Base-by-base conservation (phyloP, 53 echinoderm and acorn worm genomes). In the Pentamera pediparva region DNA sequence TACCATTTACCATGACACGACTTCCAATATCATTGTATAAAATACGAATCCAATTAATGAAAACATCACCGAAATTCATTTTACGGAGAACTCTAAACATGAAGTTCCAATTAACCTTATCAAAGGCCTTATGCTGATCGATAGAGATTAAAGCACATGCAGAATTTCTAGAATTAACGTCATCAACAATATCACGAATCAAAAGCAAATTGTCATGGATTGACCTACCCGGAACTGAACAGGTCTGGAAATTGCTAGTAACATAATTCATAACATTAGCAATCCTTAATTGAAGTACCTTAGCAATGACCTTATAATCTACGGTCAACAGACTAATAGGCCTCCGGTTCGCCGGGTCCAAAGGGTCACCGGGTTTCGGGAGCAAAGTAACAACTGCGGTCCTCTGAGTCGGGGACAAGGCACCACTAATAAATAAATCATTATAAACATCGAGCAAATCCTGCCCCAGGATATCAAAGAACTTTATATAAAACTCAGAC, bases 351-450 rank as follows among this genome's bases (percentile, higher is more conserved):
- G n/a, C n/a, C n/a, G n/a, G n/a, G n/a, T n/a, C n/a, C n/a, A n/a
- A n/a, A n/a, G n/a, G n/a, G n/a, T n/a, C n/a, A 41, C 43, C 43
- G 9, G 8, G 8, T 15, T 41, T 41, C 20, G 87, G 83, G 3
- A 87, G 61, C 0, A 87, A 56, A 28, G 60, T 83, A 32, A 81
- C 76, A 50, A 86, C 77, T n/a, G 60, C 86, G 12, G 60, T 59
- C 2, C 81, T 56, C 37, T 74, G 75, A 3, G 87, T 54, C 1
- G 56, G 0, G 3, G 82, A 54, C 1, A 86, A 50, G 15, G 33
- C 33, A 13, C 56, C 35, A 24, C 11, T 35, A 22, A 13, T 3
- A 41, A 81, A 58, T 28, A 70, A 15, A 0, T 38, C 49, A 33
- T 77, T 39, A 78, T 65, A 69, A 3, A 82, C 65, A 12, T 19